Base-by-base conservation (phyloP, 2,797 vertebrate species). In the Petrocephalus sullivani region DNA sequence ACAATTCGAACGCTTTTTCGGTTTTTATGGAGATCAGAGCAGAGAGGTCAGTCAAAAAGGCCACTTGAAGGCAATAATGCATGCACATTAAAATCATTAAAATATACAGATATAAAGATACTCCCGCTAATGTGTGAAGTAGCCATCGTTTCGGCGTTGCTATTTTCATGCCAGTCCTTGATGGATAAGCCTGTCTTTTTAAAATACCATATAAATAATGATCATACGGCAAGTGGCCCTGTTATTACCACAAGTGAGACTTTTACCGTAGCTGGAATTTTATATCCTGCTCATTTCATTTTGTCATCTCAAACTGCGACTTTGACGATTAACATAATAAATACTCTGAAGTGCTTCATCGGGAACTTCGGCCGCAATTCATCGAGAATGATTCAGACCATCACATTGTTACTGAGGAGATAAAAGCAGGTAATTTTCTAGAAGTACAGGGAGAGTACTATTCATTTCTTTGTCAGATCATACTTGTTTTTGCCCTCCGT, bases 161-260 rank as follows among this genome's bases (percentile, higher is more conserved):
- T 19, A 78, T 78, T 49, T 78, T n/a, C 37, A 19, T 49, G 71
- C 41, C 71, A 78, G 16, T 78, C 1, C 46, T 46, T 46, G 71
- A 78, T n/a, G n/a, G 41, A 78, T 78, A n/a, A 28, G 64, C 64
- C 12, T 78, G 14, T 78, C n/a, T 78, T 78, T 78, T 57, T 14
- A 57, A 57, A 78, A 49, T 46, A 78, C 71, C 41, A 49, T 78
- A 78, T 78, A 78, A 78, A 78, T 78, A 78, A 78, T 78, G 67
- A 46, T 78, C 71, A 8, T 78, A 78, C 19, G 33, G 37, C 33
- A 78, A 78, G 41, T 78, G 19, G 37, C 71, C 71, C 41, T 78
- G 71, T 78, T 78, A 78, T 78, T 78, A 49, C 41, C 71, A 28
- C 41, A n/a, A 78, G 37, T 46, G 19, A 78, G 71, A 49, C 41